Conservation (phyloP, 2,113 vertebrate genomes). For the Thymallus thymallus region DNA sequence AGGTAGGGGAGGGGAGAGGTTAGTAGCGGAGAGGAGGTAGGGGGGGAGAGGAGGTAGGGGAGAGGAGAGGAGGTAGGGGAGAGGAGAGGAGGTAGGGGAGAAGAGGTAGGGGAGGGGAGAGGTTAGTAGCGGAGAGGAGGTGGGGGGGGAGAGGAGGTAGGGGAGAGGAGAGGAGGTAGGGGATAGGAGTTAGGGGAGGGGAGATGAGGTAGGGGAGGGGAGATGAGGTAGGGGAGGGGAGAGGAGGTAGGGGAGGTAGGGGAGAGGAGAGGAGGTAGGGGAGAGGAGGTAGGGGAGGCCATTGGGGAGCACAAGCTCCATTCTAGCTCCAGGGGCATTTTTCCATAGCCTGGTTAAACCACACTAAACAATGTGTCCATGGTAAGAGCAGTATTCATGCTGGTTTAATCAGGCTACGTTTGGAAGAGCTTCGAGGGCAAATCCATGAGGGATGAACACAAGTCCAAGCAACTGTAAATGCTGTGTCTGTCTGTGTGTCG, state of each 20-base stretch:
- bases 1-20: no score
- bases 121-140: no score
- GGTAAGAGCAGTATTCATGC: no score
- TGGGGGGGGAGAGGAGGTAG: not conserved
- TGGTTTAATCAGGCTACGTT: no score
- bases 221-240: not conserved
- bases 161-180: not conserved
- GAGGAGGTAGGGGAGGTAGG: not conserved
- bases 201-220: not conserved
- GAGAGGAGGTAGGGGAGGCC: no score
- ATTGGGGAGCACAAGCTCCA: not conserved
- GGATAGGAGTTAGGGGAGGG: not conserved
- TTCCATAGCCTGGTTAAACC: constrained; percentile 14
- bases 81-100: no score
- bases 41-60: no score
- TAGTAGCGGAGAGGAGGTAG: no score
- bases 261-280: not conserved
- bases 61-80: no score
- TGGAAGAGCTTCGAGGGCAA: constrained; percentile 7
- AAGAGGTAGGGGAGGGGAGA: not conserved
- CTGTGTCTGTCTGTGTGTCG: not conserved
- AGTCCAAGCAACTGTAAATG: not conserved
- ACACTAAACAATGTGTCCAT: no score
- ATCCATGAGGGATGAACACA: constrained; percentile 38
- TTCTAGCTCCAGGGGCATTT: constrained; percentile 20